phyloP scores from a whole-genome alignment of 2,888 invertebrate genomes.

The Drosophila ezoana region DNA sequence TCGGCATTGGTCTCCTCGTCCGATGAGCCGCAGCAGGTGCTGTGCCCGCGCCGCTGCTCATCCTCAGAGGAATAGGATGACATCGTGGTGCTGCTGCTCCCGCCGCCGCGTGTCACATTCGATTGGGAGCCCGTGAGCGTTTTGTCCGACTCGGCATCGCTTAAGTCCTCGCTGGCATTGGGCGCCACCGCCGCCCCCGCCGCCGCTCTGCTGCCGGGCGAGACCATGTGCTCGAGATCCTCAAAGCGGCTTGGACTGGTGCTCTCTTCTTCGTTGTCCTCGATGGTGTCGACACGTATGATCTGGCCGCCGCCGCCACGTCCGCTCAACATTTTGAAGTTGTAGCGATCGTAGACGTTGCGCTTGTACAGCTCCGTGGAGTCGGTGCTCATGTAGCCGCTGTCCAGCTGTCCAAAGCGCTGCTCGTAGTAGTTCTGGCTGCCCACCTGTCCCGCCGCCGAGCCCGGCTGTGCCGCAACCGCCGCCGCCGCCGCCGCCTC shows the following conservation, averaged over 20 bases:
- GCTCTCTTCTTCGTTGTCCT: conserved; percentile 74
- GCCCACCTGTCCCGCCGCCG: not conserved
- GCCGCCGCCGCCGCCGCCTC: conserved; percentile 71
- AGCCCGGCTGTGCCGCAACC: conserved; percentile 69
- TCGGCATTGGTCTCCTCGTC: conserved; percentile 91
- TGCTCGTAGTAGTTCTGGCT: conserved; percentile 83
- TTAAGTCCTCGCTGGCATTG: conserved; percentile 59
- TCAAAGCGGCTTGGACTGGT: conserved; percentile 65
- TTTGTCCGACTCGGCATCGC: conserved; percentile 81
- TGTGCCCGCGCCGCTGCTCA: conserved; percentile 88
- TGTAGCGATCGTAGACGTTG: conserved; percentile 84
- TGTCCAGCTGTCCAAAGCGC: conserved; percentile 88
- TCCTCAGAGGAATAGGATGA: conserved; percentile 85
- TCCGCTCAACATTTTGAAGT: conserved; percentile 82
- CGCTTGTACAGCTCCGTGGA: conserved; percentile 88
- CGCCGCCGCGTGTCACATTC: conserved; percentile 32
- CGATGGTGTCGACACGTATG: conserved; percentile 83
- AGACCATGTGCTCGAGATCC: conserved; percentile 79
- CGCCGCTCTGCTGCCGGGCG: conserved; percentile 50
- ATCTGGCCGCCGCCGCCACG: conserved; percentile 75
- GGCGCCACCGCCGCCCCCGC: conserved; percentile 1
- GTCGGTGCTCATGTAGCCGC: conserved; percentile 94
- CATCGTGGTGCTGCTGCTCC: conserved; percentile 51
- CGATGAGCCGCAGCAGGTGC: conserved; percentile 86
- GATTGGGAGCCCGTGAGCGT: conserved; percentile 75